phyloP scores from a whole-genome alignment of 2,888 invertebrate genomes.

The Ophion slaviceki region DNA sequence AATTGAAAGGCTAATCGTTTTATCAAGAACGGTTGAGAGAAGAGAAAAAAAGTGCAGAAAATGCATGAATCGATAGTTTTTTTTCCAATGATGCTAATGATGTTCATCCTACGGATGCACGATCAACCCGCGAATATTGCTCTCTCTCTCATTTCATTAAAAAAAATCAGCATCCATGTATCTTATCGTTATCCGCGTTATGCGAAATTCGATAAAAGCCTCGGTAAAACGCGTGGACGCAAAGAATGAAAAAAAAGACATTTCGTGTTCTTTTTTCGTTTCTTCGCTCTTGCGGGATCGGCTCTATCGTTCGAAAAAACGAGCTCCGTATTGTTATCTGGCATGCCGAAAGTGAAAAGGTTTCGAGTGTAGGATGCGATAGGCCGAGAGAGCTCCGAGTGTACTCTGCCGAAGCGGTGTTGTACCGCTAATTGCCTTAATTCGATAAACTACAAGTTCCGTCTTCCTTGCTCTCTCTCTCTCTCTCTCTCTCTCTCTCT shows the following conservation, averaged over 20 bases:
- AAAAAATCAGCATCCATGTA: constrained; percentile 20
- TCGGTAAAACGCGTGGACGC: constrained; percentile 1
- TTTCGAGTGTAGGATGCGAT: constrained; percentile 77
- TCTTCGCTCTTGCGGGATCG: not conserved
- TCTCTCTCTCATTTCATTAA: constrained; percentile 30
- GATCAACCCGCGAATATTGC: not conserved
- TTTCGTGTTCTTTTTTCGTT: not conserved
- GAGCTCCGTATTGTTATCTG: constrained; percentile 70
- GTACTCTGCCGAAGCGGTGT: constrained; percentile 71
- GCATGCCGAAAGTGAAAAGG: constrained; percentile 76
- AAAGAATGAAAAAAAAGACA: not conserved
- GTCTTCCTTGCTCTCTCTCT: not conserved
- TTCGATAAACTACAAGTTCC: constrained; percentile 79
- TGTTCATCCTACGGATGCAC: not conserved
- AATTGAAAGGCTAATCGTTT: not conserved
- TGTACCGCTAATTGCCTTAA: constrained; percentile 81
- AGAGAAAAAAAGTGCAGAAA: not conserved
- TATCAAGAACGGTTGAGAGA: not conserved
- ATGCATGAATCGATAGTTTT: not conserved
- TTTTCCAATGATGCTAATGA: not conserved
- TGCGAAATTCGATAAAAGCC: constrained; percentile 52
- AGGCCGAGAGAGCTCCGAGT: constrained; percentile 50
- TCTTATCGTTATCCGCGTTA: constrained; percentile 52
- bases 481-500: not conserved
- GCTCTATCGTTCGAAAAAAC: constrained; percentile 36